Base-by-base conservation (phyloP, 2,888 invertebrate genomes). In the Spodoptera picta region DNA sequence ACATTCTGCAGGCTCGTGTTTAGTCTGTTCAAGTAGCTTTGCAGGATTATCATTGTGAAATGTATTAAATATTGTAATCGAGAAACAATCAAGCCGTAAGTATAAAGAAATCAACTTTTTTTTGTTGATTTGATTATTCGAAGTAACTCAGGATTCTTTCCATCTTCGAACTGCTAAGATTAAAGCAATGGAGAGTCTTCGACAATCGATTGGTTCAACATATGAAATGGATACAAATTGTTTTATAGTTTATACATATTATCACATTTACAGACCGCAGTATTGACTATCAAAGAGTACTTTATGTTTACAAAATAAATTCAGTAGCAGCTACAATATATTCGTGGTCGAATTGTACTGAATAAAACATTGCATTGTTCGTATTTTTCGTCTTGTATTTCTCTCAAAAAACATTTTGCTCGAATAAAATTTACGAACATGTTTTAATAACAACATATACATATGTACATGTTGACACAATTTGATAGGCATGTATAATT, bases 321-420 rank as follows among this genome's bases (percentile, higher is more conserved):
- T 72, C 54, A 2, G 48, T 60, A 60, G 55, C 73, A 48, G 69
- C 41, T 41, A n/a, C 73, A 56, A 73, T 73, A 60, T 60, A 67
- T 69, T 67, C 55, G 51, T 19, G 24, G 42, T 5, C 66, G 46
- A 72, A 66, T 46, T 72, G 60, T 73, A 55, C 60, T 69, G 69
- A 69, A 69, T 69, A 69, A 69, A 49, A 73, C 60, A 69, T 73
- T 52, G 69, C 60, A 54, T 9, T 48, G 36, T 43, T 12, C 41
- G 9, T 67, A 60, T 73, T 72, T 65, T 72, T 43, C 45, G 48
- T 55, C 19, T 10, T 27, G 55, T 55, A 45, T 45, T 60, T 49
- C 60, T 55, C 50, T 55, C 55, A 55, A 14, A 60, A 47, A 51
- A 54, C 51, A 44, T 51, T 46, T n/a, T 14, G 41, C 41, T 10